Base-by-base conservation (phyloP, 2,888 invertebrate genomes). In the Lasioglossum leucozonium region DNA sequence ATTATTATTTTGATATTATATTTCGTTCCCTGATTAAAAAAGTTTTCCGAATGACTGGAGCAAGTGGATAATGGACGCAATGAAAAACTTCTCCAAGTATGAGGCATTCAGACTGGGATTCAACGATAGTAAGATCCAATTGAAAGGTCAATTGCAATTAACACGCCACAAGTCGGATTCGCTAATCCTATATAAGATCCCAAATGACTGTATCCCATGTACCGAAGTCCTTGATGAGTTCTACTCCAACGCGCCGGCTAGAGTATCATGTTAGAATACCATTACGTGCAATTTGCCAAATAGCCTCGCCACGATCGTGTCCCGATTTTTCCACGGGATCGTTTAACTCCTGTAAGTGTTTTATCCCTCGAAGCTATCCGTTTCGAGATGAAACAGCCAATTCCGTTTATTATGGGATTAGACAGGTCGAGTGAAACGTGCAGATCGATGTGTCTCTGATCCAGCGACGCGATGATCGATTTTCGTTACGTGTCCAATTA, bases 91-190 rank as follows among this genome's bases (percentile, higher is more conserved):
- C 37, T 22, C 37, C 11, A 10, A 34, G 67, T 37, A 65, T 34
- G 4, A 37, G 40, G 62, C 75, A 58, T 44, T 67, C 37, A 77
- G 47, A 37, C 76, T 40, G 26, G 51, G 67, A 77, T 77, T 77
- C 76, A 67, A n/a, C 72, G 72, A 62, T 72, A 18, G 72, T 42
- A 37, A 65, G 72, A 72, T 72, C 72, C 58, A 72, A 79, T 79
- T 79, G 78, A 79, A 72, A 79, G 78, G 72, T 79, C 72, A 79
- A 72, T 72, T 72, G 62, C 78, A 79, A 79, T 79, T 79, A 72
- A 72, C 78, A 72, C 78, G 34, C 44, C 58, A 16, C 72, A 62
- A 58, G 78, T 62, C 62, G n/a, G 62, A 77, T 79, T 79, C 44
- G 72, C 44, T 72, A 72, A 72, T 79, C 26, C 62, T 72, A 62